Percentiles rank a stretch among this genome's conserved stretches.
Evolutionary conservation across 2,888 invertebrate species (phyloP).

Genomic region (Cantharis flavilabris): DNA sequence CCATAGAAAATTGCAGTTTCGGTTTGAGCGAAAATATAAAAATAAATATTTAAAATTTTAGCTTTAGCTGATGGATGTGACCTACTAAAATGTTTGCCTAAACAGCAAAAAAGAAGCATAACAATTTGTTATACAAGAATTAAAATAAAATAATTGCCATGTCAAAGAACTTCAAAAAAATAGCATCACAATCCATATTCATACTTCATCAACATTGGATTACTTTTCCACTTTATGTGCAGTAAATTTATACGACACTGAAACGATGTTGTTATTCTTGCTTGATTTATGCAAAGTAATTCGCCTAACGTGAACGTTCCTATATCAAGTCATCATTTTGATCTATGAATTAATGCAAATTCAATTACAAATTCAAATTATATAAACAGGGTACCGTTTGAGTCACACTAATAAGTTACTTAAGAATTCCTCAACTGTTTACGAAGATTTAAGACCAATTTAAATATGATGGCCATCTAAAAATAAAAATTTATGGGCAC

Average conservation of each 20-base stretch:
- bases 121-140: not conserved
- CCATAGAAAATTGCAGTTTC: no score
- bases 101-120: no score
- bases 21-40: no score
- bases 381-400: not conserved
- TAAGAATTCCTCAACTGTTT: not conserved
- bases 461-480: not conserved
- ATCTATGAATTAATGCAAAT: not conserved
- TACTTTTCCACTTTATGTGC: not conserved
- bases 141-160: not conserved
- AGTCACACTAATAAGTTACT: not conserved
- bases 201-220: not conserved
- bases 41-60: no score
- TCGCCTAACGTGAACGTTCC: not conserved
- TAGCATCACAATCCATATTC: not conserved
- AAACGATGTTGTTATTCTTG: not conserved
- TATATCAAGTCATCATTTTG: not conserved
- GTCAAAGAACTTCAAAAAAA: not conserved
- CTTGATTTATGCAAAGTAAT: constrained; percentile 1
- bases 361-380: constrained; percentile 3
- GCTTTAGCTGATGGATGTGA: not conserved
- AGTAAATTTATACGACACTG: not conserved
- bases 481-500: not conserved
- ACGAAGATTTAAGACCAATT: not conserved
- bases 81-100: not conserved